Evolutionary conservation across 2,797 vertebrate species (phyloP), one percentile per base, ranked within the genome.

Genomic region (Sternotherus odoratus): DNA sequence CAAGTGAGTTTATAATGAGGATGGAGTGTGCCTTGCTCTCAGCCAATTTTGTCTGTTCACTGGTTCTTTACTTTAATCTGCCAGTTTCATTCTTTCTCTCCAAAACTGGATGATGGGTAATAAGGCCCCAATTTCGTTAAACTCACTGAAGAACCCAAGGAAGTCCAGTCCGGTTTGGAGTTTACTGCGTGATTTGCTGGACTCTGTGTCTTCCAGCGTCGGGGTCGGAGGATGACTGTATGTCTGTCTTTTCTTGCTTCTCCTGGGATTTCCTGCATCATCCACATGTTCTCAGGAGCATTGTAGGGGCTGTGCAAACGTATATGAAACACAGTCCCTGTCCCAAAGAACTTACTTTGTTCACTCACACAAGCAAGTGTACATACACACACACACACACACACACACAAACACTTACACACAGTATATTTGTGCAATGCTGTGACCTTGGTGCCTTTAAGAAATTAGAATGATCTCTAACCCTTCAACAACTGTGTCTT

Each of bases 21-120:
- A 85, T 2, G 8, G 83, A 91, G 60, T 63, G 54, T 21, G 48
- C 33, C 36, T 69, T 69, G 49, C 11, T 94, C 86, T 93, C 85
- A 1, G 1, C 85, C 80, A 93, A 17, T 88, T 96, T 89, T 91
- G 53, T 84, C 86, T 96, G 66, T 54, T 93, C 94, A 83, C 24
- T 77, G 81, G 66, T 82, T 92, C n/a, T 63, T 92, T 85, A 43
- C 53, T 95, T 95, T 93, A 54, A 72, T 79, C 79, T 84, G 72
- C 80, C 85, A 82, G 50, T 77, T 96, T 92, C 39, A 54, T 80
- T 95, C 66, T 82, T 95, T 91, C 90, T 95, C 89, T 63, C 36
- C 17, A 57, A 90, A 66, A 81, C 87, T 69, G 89, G 43, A 21
- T 89, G 91, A 77, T 92, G 89, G 90, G 80, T 93, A 93, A 94